Conservation (phyloP, 1,140 invertebrate species). For the Drosophila pseudoobscura region DNA sequence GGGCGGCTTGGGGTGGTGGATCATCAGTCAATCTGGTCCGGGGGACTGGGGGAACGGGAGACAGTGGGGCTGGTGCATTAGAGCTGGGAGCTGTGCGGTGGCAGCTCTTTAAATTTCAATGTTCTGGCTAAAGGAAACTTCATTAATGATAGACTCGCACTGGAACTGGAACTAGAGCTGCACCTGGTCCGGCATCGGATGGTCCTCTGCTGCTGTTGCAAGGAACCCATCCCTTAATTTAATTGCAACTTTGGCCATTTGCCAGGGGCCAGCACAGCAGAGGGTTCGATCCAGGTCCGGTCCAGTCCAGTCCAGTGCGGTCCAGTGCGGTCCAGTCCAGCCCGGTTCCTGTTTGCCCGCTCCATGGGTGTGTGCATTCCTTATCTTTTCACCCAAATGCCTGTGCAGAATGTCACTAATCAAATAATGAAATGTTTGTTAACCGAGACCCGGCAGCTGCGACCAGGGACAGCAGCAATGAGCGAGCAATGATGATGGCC, state of each 20-base stretch:
- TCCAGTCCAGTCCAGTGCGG: neutral
- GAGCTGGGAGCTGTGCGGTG: conserved; percentile 1
- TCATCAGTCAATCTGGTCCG: conserved; percentile 13
- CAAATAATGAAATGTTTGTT: conserved; percentile 75
- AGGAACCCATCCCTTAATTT: conserved; percentile 51
- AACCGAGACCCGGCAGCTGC: conserved; percentile 33
- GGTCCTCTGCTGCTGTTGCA: neutral
- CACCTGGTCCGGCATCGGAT: neutral
- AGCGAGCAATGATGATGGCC: conserved; percentile 54
- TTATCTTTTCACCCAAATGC: conserved; percentile 78
- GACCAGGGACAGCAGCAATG: conserved; percentile 27
- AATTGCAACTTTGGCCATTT: conserved; percentile 56
- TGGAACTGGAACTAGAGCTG: neutral
- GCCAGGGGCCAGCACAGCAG: conserved; percentile 33
- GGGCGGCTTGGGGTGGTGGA: neutral
- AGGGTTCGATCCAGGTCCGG: neutral
- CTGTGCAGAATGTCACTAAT: conserved; percentile 76
- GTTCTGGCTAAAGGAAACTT: conserved; percentile 40
- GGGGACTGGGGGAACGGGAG: too few relatives aligned
- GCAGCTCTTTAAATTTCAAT: conserved; percentile 21
- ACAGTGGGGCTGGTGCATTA: too few relatives aligned
- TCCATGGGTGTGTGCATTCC: conserved; percentile 35
- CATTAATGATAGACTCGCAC: conserved; percentile 51
- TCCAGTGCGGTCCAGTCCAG: neutral
- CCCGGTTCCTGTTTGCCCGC: conserved; percentile 23